Conservation (phyloP, 2,113 vertebrate genomes). For the Poeciliopsis turrubarensis region DNA sequence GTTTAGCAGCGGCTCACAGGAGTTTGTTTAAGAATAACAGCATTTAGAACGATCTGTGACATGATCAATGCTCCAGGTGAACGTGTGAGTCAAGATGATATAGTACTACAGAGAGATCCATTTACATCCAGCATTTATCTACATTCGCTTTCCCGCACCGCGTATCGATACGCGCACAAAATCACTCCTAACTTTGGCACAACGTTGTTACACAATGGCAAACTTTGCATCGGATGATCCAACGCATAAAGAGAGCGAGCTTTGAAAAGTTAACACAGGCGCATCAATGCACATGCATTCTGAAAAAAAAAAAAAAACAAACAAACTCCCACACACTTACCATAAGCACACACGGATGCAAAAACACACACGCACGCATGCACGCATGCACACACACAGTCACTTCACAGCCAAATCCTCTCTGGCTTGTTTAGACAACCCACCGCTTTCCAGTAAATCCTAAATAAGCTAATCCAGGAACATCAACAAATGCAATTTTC, state of each 20-base stretch:
- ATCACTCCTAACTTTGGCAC: not conserved
- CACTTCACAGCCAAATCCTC: slow-evolving; percentile 55
- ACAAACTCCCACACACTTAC: not conserved
- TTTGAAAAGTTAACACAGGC: slow-evolving; percentile 41
- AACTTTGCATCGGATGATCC: slow-evolving; percentile 1
- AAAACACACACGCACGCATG: slow-evolving; percentile 18
- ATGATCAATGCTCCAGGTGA: slow-evolving; percentile 29
- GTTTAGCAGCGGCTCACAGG: slow-evolving; percentile 50
- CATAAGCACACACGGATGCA: slow-evolving; percentile 29
- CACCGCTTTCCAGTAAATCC: slow-evolving; percentile 66
- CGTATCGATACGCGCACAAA: not conserved
- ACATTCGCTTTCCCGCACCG: slow-evolving; percentile 2
- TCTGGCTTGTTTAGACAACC: slow-evolving; percentile 62
- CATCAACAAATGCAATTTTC: slow-evolving; percentile 76
- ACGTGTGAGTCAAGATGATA: slow-evolving; percentile 30
- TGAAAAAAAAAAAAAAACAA: not conserved
- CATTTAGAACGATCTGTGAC: slow-evolving; percentile 26
- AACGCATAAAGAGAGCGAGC: slow-evolving; percentile 12
- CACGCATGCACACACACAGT: slow-evolving; percentile 9
- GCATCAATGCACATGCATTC: slow-evolving; percentile 26
- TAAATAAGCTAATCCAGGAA: slow-evolving; percentile 67
- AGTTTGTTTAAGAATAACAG: slow-evolving; percentile 21
- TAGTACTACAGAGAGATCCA: not conserved
- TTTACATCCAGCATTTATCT: slow-evolving; percentile 19
- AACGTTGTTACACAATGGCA: slow-evolving; percentile 23